phyloP scores from a whole-genome alignment of 2,113 vertebrate genomes.

The Patagioenas fasciata region DNA sequence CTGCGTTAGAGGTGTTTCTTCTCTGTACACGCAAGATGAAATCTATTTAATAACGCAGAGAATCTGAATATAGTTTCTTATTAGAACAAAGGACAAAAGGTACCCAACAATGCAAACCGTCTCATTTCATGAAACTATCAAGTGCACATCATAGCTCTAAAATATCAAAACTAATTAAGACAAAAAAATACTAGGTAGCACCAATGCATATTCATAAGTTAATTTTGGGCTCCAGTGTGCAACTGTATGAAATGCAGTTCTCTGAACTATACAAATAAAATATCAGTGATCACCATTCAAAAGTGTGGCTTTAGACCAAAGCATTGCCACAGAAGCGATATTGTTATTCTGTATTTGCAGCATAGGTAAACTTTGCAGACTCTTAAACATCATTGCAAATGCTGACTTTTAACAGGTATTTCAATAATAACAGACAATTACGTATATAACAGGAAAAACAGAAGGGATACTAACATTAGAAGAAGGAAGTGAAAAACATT shows the following conservation, averaged over 20 bases:
- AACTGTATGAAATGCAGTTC: background rate
- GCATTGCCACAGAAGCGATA: background rate
- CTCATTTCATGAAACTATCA: background rate
- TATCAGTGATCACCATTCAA: background rate
- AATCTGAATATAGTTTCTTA: background rate
- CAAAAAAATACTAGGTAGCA: background rate
- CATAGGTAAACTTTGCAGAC: background rate
- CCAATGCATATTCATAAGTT: background rate
- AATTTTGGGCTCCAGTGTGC: background rate
- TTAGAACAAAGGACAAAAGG: background rate
- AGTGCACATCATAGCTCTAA: background rate
- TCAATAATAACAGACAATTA: background rate
- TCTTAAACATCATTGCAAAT: background rate
- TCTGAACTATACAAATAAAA: constrained; percentile 12
- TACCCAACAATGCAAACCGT: background rate
- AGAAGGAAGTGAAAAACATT: background rate
- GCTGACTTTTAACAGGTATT: background rate
- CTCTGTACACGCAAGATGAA: background rate
- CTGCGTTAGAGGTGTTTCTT: background rate
- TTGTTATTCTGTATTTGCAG: background rate
- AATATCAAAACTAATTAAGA: background rate
- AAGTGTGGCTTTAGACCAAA: background rate
- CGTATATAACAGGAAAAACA: background rate
- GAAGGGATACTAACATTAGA: background rate
- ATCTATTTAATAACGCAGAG: background rate